Percentiles rank a stretch among this genome's conserved stretches.
Evolutionary conservation across 1,140 invertebrate genomes (phyloP).

Genomic region (Heliothis virescens): DNA sequence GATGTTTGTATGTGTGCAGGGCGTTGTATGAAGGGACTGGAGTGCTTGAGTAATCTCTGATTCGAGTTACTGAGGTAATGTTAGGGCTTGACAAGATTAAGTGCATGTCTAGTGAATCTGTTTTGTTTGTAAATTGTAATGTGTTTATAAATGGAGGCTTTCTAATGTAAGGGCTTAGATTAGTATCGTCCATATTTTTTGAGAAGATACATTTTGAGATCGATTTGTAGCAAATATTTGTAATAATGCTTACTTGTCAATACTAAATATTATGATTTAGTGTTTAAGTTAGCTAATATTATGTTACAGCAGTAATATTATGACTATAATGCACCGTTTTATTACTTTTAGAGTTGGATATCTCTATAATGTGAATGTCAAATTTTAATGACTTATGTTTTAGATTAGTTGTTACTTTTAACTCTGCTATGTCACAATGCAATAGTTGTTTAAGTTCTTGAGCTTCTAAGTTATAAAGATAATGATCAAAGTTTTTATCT

Average conservation of each 20-base stretch:
- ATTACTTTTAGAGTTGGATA: neutral
- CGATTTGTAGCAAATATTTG: neutral
- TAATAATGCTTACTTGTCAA: neutral
- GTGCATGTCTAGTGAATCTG: conserved; percentile 15
- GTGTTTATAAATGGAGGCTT: conserved; percentile 9
- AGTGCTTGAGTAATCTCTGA: conserved; percentile 18
- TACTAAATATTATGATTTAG: neutral
- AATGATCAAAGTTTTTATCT: neutral
- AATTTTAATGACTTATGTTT: neutral
- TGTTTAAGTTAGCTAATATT: neutral
- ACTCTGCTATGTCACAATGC: too few species aligned
- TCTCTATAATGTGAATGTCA: neutral
- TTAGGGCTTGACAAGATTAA: conserved; percentile 38
- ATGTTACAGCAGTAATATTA: neutral
- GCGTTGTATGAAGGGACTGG: neutral
- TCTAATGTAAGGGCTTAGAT: neutral
- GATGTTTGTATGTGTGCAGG: neutral
- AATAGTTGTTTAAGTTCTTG: too few species aligned
- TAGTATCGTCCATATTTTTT: neutral
- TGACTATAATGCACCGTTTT: neutral
- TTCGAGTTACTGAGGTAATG: conserved; percentile 36
- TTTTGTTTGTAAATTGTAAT: conserved; percentile 42
- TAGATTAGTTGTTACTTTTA: neutral
- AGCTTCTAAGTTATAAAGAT: too few species aligned
- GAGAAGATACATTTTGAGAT: neutral